phyloP scores from a whole-genome alignment of 2,888 invertebrate genomes.

The Cerastis leucographa region DNA sequence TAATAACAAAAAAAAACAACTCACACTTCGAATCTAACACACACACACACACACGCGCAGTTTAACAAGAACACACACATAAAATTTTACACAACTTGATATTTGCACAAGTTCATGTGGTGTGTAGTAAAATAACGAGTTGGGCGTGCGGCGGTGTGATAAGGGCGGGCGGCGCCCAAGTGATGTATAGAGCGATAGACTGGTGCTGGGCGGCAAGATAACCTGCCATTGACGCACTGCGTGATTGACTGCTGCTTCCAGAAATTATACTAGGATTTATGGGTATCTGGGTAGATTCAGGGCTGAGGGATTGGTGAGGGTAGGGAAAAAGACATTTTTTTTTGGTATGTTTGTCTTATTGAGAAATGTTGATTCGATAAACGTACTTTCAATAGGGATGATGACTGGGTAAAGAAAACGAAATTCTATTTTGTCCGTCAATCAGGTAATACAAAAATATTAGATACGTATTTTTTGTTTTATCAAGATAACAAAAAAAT shows the following conservation, averaged over 20 bases:
- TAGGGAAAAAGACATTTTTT: not conserved
- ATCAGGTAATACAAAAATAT: too few species aligned
- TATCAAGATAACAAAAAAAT: too few species aligned
- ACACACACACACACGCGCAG: constrained; percentile 20
- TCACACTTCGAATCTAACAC: constrained; percentile 7
- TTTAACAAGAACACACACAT: constrained; percentile 47
- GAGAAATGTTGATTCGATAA: not conserved
- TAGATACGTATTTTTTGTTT: too few species aligned
- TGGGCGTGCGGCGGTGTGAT: constrained; percentile 71
- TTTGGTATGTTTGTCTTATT: not conserved
- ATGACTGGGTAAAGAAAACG: too few species aligned
- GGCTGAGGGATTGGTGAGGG: not conserved
- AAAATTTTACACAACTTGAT: constrained; percentile 64
- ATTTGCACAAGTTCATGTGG: constrained; percentile 67
- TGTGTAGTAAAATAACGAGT: constrained; percentile 71
- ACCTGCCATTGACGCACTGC: constrained; percentile 70
- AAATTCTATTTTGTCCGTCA: too few species aligned
- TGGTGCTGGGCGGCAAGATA: constrained; percentile 71
- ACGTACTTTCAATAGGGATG: not conserved
- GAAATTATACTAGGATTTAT: constrained; percentile 67
- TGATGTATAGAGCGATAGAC: constrained; percentile 70
- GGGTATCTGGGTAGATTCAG: constrained; percentile 27
- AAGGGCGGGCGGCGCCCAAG: constrained; percentile 71
- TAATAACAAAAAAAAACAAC: constrained; percentile 17
- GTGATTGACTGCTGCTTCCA: constrained; percentile 67